Percentiles rank a stretch among this genome's conserved stretches.
These are phyloP conservation scores for Stenurella melanura DNA, from an alignment of 2,888 invertebrate genomes.

Conservation along the genomic window DNA sequence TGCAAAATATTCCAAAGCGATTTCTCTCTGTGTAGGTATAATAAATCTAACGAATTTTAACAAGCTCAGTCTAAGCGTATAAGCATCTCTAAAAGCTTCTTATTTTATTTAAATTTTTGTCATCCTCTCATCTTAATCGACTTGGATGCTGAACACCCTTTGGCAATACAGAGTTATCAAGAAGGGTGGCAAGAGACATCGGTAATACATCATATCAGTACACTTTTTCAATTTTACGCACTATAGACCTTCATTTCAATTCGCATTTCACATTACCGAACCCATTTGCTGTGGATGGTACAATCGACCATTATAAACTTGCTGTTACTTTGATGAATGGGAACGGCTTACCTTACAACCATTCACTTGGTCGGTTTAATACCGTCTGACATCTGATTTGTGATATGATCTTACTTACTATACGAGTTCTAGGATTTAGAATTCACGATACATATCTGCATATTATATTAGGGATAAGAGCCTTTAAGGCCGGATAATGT, in stretches of 20 bases:
- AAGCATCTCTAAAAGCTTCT: constrained; percentile 20
- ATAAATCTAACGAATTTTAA: neutral
- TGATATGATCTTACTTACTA: constrained; percentile 61
- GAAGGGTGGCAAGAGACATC: constrained; percentile 54
- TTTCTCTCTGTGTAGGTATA: too few species aligned
- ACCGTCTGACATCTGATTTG: constrained; percentile 62
- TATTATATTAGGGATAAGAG: constrained; percentile 48
- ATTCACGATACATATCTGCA: constrained; percentile 54
- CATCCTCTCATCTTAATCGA: constrained; percentile 42
- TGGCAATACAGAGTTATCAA: constrained; percentile 46
- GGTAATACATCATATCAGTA: constrained; percentile 66
- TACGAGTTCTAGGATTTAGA: constrained; percentile 51
- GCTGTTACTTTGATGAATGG: constrained; percentile 57
- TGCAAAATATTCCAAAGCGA: too few species aligned
- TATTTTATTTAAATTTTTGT: constrained; percentile 35
- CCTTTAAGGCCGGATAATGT: constrained; percentile 39
- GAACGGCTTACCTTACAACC: constrained; percentile 46
- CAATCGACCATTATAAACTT: constrained; percentile 56
- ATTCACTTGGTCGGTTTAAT: constrained; percentile 62
- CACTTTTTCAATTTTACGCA: constrained; percentile 69
- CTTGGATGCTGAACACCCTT: constrained; percentile 33
- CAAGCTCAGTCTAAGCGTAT: neutral
- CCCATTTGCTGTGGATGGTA: constrained; percentile 60
- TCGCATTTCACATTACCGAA: constrained; percentile 62
- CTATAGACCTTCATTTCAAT: constrained; percentile 65